A percentile compares a stretch with the other conserved stretches of the same genome.
Evolutionary conservation across 1,140 invertebrate species (phyloP).

Genomic region (Colletes gigas): DNA sequence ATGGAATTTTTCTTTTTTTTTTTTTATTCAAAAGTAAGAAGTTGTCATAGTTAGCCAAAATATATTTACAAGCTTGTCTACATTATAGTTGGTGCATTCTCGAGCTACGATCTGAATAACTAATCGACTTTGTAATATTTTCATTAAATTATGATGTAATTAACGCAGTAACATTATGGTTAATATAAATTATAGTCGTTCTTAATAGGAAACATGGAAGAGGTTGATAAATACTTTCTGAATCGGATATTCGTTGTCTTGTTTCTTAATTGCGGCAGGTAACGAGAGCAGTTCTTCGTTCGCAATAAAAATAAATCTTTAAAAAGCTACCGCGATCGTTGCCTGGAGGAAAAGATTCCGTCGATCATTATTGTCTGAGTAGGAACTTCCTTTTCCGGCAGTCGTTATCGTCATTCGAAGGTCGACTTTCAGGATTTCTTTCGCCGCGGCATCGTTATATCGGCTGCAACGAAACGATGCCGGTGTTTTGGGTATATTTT

Average conservation of each 20-base stretch:
- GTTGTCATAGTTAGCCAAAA: no score
- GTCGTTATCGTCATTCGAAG: conserved; percentile 58
- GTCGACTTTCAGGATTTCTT: conserved; percentile 46
- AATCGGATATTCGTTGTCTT: not conserved
- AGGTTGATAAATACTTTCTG: no score
- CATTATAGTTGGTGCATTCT: no score
- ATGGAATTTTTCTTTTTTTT: no score
- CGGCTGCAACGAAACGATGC: not conserved
- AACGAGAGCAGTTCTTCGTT: not conserved
- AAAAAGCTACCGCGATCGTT: conserved; percentile 41
- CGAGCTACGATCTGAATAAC: no score
- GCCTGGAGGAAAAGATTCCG: conserved; percentile 46
- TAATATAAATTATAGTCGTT: no score
- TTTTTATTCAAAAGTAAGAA: no score
- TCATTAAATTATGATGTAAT: no score
- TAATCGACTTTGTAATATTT: no score
- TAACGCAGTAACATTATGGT: no score
- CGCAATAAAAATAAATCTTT: conserved; percentile 47
- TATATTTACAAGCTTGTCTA: no score
- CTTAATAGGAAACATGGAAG: no score
- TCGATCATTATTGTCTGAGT: conserved; percentile 57
- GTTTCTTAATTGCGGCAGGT: not conserved
- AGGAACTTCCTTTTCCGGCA: conserved; percentile 57
- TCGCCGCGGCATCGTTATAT: conserved; percentile 21
- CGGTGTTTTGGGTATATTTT: not conserved